Conservation (phyloP, 2,113 vertebrate genomes). For the Cyanoliseus patagonus region DNA sequence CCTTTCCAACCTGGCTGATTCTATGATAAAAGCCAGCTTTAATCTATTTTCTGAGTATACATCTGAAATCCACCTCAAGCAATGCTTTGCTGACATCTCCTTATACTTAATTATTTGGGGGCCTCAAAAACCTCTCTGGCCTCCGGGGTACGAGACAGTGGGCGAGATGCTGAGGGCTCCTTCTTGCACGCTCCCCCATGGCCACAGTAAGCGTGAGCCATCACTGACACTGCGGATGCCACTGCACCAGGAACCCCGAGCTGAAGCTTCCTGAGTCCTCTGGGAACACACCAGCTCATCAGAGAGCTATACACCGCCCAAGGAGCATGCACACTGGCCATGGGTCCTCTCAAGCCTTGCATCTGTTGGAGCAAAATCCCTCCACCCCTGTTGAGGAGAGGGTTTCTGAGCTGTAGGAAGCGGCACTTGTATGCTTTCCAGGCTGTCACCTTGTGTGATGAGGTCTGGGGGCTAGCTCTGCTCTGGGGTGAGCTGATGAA, state of each 20-base stretch:
- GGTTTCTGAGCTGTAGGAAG: not conserved
- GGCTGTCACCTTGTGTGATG: not conserved
- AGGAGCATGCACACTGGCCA: not conserved
- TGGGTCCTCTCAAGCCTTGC: rapidly evolving
- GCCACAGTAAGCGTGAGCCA: not conserved
- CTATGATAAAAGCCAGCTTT: not conserved
- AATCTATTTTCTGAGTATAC: not conserved
- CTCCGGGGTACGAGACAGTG: not conserved
- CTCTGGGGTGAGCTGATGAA: not conserved
- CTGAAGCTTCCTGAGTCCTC: not conserved
- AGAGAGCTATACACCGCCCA: not conserved
- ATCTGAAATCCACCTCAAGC: not conserved
- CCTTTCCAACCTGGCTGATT: not conserved
- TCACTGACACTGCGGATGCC: not conserved
- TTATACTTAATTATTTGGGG: not conserved
- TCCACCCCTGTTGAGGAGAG: not conserved
- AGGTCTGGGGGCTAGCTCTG: not conserved
- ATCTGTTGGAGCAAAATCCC: rapidly evolving
- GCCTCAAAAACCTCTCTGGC: not conserved
- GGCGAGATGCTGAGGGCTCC: not conserved
- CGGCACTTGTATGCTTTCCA: not conserved
- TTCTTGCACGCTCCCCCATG: not conserved
- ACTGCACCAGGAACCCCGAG: rapidly evolving
- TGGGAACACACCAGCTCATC: not conserved
- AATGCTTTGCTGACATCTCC: not conserved